Evolutionary conservation across 92 coral and sea anemone species (phyloP), one percentile per base, ranked within the genome.

Genomic region (Scolanthus callimorphus): DNA sequence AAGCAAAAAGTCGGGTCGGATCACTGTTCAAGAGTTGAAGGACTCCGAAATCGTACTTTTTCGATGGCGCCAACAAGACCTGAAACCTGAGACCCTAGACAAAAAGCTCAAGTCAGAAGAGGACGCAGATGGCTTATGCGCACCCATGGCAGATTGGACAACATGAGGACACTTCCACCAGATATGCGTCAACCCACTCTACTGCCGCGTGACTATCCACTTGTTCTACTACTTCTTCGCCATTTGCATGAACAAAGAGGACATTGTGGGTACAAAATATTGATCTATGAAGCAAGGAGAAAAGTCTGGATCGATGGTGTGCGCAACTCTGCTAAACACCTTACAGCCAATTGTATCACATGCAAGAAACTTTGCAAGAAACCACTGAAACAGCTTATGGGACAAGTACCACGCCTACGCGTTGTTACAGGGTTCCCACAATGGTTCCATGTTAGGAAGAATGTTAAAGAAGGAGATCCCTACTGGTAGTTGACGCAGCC

Each of bases 331-430:
- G 74, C 81, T 19, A 74, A 74, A 25, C 38, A 39, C 21, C 60
- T 74, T 1, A 41, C 64, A 20, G 31, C 13, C 25, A 57, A 31
- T 17, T 65, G 68, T 19, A 62, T 74, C 17, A 17, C 38, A n/a
- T 65, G 74, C 54, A 39, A 34, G 39, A 65, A 45, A 49, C 60
- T 74, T 9, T 41, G 81, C 30, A 47, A 38, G 23, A 56, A 74
- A 17, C 81, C 81, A 41, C 67, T 74, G 3, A 55, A 65, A 1
- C 74, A 74, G 57, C 38, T 29, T 8, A 74, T 74, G 74, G 74
- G 81, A 8, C 74, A 74, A 43, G 4, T 55, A 12, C 81, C 73
- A 31, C 37, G 27, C 17, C n/a, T 62, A 2, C 44, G 69, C 0
- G 69, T 67, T 9, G 63, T 25, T 2, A 55, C 58, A 34, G 53